A percentile compares a stretch with the other conserved stretches of the same genome.
Conservation (phyloP, 2,797 vertebrate genomes). For the Pyrocephalus nanus region DNA sequence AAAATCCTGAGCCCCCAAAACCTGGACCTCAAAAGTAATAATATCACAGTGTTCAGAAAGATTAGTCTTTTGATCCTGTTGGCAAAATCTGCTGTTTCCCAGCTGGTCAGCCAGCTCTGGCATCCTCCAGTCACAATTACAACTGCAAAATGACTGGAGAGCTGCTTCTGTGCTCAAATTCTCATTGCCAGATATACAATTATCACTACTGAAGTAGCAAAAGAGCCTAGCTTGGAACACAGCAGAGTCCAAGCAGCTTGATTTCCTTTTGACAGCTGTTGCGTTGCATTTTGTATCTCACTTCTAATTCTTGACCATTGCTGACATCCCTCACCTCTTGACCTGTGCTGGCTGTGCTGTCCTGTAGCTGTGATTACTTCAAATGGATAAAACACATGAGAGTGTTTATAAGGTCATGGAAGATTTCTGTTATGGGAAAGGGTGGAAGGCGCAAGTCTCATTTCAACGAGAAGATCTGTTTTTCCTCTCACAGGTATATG, state of each 20-base stretch:
- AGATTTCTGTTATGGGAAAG: not conserved
- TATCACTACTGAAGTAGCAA: not conserved
- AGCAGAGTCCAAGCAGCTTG: not conserved
- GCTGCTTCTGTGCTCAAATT: not conserved
- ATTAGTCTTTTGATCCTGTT: conserved; percentile 33
- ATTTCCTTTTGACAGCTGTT: conserved; percentile 15
- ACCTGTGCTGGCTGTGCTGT: not conserved
- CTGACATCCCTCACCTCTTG: not conserved
- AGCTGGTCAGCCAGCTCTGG: conserved; percentile 45
- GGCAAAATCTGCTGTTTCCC: conserved; percentile 16
- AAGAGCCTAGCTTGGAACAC: not conserved
- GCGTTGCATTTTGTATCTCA: not conserved
- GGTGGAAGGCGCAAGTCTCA: not conserved
- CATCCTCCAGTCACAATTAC: not conserved
- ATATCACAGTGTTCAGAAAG: conserved; percentile 8
- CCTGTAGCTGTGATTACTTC: not conserved
- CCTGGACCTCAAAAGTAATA: not conserved
- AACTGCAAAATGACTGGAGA: conserved; percentile 13
- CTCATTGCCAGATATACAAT: conserved; percentile 33
- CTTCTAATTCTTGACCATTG: not conserved
- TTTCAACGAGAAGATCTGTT: not conserved
- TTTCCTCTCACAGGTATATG: not conserved
- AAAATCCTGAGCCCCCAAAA: not conserved
- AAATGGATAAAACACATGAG: not conserved
- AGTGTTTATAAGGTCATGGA: not conserved